Evolutionary conservation across 2,113 vertebrate species (phyloP), one percentile per base, ranked within the genome.

Genomic region (Todiramphus saurophagus): DNA sequence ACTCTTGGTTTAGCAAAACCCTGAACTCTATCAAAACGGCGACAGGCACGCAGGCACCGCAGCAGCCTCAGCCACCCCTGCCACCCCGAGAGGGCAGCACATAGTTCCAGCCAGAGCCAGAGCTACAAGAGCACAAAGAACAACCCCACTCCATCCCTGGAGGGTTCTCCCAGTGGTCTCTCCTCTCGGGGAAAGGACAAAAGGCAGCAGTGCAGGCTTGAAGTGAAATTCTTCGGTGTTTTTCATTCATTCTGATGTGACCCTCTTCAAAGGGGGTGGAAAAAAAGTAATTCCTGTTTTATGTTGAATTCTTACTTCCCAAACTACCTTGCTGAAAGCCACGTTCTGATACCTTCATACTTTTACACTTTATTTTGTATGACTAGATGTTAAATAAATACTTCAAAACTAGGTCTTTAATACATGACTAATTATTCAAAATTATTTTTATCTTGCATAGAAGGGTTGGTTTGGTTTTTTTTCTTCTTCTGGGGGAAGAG

Each of bases 1-100:
- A 99, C 98, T 99, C 99, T 87, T 99, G 99, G 99, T 99, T 99
- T 98, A 99, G 99, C 98, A 99, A 99, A 98, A 99, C 99, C 37
- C 98, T 99, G 98, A 99, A 99, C 98, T 99, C 99, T 81, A 99
- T 99, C 94, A 99, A 99, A 98, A 99, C 98, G 12, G 99, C 99
- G 44, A 92, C 99, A 3, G 98, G 99, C 94, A 99, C 98, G 7
- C 99, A 99, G 97, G 97, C 99, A 5, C 96, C 98, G 11, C 98
- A 94, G 87, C 98, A 94, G 30, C 95, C 98, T 11, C 98, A 63
- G 62, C 95, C 93, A 2, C 50, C 95, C 18, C 95, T 91, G 86
- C 94, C 97, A 9, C 97, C 98, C 81, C 94, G 96, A 64, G 98
- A 98, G 94, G 98, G 98, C 96, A 97, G 97, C 63, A 98, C 98